Conservation (phyloP, 2,888 invertebrate species). For the Trichacis sp. region DNA sequence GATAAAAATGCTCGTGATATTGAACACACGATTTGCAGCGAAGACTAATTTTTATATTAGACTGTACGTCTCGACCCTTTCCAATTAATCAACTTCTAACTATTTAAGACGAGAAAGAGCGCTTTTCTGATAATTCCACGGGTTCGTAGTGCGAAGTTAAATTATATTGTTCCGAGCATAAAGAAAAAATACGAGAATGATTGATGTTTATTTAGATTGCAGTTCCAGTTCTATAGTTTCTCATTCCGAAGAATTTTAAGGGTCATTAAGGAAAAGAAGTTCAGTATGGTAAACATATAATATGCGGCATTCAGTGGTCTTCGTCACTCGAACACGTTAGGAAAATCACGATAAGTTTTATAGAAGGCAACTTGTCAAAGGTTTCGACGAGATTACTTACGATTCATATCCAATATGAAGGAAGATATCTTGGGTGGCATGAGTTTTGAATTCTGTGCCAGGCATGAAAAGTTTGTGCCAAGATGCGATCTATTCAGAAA, state of each 20-base stretch:
- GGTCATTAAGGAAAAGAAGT: conserved; percentile 14
- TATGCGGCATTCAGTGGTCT: conserved; percentile 9
- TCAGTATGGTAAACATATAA: neutral
- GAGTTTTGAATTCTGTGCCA: conserved; percentile 86
- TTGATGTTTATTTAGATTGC: conserved; percentile 50
- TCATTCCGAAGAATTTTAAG: conserved; percentile 50
- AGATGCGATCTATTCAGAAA: conserved; percentile 83
- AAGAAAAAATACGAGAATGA: neutral
- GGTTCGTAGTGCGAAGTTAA: no score
- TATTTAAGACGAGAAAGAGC: no score
- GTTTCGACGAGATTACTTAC: conserved; percentile 73
- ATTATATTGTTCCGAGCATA: neutral
- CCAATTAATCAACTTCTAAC: no score
- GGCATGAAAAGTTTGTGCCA: conserved; percentile 88
- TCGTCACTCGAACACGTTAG: neutral
- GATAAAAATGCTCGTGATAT: no score
- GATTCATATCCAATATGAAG: conserved; percentile 81
- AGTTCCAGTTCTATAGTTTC: conserved; percentile 53
- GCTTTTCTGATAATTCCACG: no score
- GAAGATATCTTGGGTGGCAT: conserved; percentile 84
- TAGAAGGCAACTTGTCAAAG: conserved; percentile 6
- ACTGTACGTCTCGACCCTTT: no score
- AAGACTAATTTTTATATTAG: no score
- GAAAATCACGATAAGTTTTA: conserved; percentile 6
- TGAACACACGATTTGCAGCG: no score